phyloP scores from a whole-genome alignment of 2,113 vertebrate species.

The Cricetomys ansorgei region DNA sequence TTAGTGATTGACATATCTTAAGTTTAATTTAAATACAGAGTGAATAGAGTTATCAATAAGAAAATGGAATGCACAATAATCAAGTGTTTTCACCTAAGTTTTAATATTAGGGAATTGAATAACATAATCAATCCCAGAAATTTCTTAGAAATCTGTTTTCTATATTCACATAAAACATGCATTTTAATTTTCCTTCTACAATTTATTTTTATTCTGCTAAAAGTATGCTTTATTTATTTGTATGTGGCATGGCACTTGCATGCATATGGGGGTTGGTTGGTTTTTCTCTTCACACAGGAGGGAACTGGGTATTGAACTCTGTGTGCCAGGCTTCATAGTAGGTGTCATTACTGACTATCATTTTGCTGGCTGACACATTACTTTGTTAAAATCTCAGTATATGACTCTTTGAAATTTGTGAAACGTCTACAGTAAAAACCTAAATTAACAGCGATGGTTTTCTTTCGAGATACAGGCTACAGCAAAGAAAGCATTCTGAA shows the following conservation, averaged over 20 bases:
- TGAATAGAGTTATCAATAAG: not conserved
- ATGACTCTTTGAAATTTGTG: not conserved
- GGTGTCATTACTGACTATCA: not conserved
- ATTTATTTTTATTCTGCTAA: not conserved
- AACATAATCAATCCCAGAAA: not conserved
- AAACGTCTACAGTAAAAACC: not conserved
- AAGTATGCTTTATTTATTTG: not conserved
- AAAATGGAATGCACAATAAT: not conserved
- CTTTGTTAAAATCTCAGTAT: not conserved
- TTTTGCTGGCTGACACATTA: not conserved
- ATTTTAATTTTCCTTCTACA: not conserved
- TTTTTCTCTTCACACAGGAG: too few relatives aligned
- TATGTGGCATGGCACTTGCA: too few relatives aligned
- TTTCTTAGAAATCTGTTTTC: constrained; percentile 27
- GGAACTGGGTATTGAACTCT: not conserved
- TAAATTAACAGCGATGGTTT: not conserved
- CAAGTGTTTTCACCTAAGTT: not conserved
- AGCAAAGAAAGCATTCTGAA: not conserved
- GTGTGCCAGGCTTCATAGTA: not conserved
- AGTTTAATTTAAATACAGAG: constrained; percentile 8
- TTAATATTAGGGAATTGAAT: constrained; percentile 30
- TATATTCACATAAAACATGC: not conserved
- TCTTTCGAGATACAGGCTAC: constrained; percentile 8
- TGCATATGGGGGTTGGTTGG: not conserved
- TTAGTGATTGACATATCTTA: not conserved